Evolutionary conservation across 2,113 vertebrate species (phyloP).

Genomic region (Eulemur rufifrons): DNA sequence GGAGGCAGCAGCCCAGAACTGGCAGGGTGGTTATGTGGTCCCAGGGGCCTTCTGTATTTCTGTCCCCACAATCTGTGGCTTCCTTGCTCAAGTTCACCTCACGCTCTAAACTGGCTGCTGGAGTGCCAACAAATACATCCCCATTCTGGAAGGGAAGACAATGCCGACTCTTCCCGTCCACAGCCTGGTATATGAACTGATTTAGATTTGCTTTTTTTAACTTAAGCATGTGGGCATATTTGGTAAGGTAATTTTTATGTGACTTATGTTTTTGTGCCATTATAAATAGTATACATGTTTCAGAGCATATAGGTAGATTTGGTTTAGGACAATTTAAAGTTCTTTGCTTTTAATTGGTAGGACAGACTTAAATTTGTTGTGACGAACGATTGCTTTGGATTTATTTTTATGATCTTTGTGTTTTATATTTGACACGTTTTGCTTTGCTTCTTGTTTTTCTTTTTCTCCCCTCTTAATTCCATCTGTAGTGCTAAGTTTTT

Average conservation of each 20-base stretch:
- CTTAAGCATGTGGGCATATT: not conserved
- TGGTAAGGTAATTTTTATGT: not conserved
- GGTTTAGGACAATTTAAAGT: not conserved
- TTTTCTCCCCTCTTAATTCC: not conserved
- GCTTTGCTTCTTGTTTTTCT: not conserved
- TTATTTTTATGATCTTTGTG: not conserved
- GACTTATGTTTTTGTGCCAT: not conserved
- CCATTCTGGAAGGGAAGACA: not conserved
- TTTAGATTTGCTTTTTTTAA: not conserved
- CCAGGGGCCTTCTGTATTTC: not conserved
- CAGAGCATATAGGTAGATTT: not conserved
- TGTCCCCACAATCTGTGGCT: not conserved
- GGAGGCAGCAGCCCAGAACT: not conserved
- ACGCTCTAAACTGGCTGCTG: not conserved
- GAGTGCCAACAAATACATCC: not conserved
- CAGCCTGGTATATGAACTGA: not conserved
- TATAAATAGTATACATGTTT: not conserved
- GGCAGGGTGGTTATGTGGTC: accelerated
- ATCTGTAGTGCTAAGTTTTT: not conserved
- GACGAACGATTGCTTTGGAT: not conserved
- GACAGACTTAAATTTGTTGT: not conserved
- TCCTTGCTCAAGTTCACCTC: not conserved
- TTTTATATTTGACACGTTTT: not conserved
- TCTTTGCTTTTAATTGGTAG: not conserved
- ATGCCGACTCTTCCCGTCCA: not conserved